phyloP scores from a whole-genome alignment of 2,888 invertebrate genomes.

The Gasteruption jaculator region DNA sequence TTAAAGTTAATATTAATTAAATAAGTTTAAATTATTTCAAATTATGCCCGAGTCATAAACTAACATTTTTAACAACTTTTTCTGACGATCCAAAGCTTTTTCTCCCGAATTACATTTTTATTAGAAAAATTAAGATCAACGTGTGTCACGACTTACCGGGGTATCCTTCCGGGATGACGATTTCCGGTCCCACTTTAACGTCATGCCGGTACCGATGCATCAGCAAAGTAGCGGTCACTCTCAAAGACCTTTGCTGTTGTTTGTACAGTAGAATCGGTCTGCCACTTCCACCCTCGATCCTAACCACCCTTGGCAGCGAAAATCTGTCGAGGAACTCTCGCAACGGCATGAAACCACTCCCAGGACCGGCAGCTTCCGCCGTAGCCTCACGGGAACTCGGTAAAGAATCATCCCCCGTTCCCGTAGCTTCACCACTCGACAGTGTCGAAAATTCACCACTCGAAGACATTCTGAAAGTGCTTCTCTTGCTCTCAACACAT shows the following conservation, averaged over 20 bases:
- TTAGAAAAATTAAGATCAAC: no score
- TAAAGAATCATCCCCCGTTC: slow-evolving; percentile 45
- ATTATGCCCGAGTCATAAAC: no score
- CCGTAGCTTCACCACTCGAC: slow-evolving; percentile 46
- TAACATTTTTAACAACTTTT: no score
- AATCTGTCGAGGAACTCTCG: slow-evolving; percentile 51
- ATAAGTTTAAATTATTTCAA: no score
- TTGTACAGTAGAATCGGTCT: slow-evolving; percentile 49
- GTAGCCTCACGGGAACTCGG: slow-evolving; percentile 47
- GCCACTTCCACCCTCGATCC: slow-evolving; percentile 49
- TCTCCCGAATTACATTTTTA: no score
- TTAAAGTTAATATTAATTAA: no score
- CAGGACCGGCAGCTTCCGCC: slow-evolving; percentile 42
- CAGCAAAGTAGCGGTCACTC: slow-evolving; percentile 49
- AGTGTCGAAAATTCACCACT: slow-evolving; percentile 48
- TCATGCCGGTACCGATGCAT: slow-evolving; percentile 54
- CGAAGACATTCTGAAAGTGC: slow-evolving; percentile 40
- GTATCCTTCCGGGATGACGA: slow-evolving; percentile 55
- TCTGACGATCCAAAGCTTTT: no score
- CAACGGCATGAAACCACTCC: slow-evolving; percentile 41
- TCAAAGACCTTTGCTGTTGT: slow-evolving; percentile 46
- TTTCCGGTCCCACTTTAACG: slow-evolving; percentile 53
- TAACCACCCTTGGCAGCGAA: slow-evolving; percentile 49
- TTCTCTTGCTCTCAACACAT: no score
- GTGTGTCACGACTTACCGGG: slow-evolving; percentile 53